phyloP scores from a whole-genome alignment of 2,888 invertebrate species.

The Prosapia bicincta region DNA sequence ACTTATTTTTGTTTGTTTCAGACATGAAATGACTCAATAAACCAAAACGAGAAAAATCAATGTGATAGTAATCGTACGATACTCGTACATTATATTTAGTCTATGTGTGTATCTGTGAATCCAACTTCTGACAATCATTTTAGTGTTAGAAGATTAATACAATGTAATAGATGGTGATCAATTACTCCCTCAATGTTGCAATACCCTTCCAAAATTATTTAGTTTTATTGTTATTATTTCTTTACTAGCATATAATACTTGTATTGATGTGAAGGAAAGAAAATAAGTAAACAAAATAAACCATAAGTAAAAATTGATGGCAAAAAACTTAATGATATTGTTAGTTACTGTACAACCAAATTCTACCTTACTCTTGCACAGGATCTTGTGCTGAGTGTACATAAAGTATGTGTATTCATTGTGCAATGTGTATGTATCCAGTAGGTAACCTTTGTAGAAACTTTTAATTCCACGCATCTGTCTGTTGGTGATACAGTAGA shows the following conservation, averaged over 20 bases:
- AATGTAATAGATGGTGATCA: not conserved
- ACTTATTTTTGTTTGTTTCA: not conserved
- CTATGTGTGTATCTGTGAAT: not conserved
- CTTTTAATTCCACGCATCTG: too few species aligned
- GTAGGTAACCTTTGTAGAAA: too few species aligned
- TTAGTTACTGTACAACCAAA: too few species aligned
- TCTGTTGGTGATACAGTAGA: too few species aligned
- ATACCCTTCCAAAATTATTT: not conserved
- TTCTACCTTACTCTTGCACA: too few species aligned
- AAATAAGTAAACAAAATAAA: too few species aligned
- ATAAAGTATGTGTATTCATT: too few species aligned
- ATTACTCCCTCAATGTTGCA: not conserved
- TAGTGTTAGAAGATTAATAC: not conserved
- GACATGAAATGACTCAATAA: not conserved
- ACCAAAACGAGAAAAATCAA: not conserved
- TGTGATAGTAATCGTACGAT: not conserved
- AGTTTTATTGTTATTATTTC: not conserved
- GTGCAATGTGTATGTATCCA: too few species aligned
- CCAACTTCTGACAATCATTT: slow-evolving; percentile 1
- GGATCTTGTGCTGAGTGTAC: too few species aligned
- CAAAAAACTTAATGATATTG: too few species aligned
- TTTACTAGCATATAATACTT: not conserved
- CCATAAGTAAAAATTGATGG: too few species aligned
- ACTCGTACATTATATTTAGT: not conserved
- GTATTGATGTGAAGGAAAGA: not conserved